Conservation (phyloP, 2,113 vertebrate species). For the Chascanopsetta lugubris region DNA sequence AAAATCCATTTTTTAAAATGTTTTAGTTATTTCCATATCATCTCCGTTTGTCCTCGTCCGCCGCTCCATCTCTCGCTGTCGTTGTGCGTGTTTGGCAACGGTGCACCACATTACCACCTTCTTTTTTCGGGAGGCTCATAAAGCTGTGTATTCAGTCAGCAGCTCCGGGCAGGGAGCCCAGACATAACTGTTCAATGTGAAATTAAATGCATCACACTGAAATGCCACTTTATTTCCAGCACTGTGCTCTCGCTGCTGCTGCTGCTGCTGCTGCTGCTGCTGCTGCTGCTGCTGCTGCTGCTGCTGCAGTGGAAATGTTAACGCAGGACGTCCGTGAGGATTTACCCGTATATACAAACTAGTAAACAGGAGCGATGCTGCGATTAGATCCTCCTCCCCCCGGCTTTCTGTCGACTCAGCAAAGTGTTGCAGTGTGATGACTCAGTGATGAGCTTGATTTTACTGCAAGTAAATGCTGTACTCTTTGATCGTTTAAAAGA, state of each 20-base stretch:
- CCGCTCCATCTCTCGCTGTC: conserved; percentile 33
- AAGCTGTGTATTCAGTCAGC: conserved; percentile 52
- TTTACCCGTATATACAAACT: conserved; percentile 27
- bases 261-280: conserved; percentile 31
- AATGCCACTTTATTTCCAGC: conserved; percentile 37
- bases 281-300: conserved; percentile 24
- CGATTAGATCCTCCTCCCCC: conserved; percentile 8
- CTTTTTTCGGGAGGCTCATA: conserved; percentile 40
- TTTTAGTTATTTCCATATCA: conserved; percentile 23
- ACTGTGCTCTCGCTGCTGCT: conserved; percentile 35
- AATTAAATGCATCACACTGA: conserved; percentile 39
- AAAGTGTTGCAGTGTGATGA: conserved; percentile 5
- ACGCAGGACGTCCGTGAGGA: conserved; percentile 35
- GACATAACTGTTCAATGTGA: conserved; percentile 42
- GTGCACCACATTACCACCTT: conserved; percentile 43
- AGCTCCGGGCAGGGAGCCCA: conserved; percentile 59
- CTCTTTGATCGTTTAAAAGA: neutral
- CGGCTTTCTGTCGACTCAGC: conserved; percentile 43
- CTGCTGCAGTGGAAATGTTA: conserved; percentile 51
- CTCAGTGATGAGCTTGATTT: conserved; percentile 23
- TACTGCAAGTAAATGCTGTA: neutral
- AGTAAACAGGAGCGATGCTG: conserved; percentile 23
- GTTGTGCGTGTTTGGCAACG: conserved; percentile 43
- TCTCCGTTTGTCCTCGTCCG: neutral
- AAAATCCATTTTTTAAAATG: neutral